phyloP scores from a whole-genome alignment of 2,797 vertebrate species.

The Onychomys arenicola region DNA sequence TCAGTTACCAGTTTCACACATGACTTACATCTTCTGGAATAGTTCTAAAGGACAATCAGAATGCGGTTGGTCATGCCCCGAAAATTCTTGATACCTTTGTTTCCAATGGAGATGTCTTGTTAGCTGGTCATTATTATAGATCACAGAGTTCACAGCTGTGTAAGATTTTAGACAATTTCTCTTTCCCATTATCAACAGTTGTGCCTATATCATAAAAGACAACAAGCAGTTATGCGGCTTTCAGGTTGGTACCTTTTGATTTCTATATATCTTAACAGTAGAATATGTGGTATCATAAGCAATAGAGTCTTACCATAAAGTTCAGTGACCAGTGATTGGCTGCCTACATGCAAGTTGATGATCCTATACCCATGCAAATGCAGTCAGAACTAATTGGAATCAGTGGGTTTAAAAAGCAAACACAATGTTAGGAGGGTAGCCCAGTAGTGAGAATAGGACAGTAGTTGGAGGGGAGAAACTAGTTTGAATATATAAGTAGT shows the following conservation, averaged over 20 bases:
- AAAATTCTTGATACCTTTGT: background rate
- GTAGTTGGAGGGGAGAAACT: background rate
- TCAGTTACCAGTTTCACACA: too few relatives aligned
- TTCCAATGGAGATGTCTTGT: background rate
- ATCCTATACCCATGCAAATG: background rate
- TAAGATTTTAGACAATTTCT: background rate
- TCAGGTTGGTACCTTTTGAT: background rate
- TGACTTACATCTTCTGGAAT: background rate
- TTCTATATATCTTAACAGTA: background rate
- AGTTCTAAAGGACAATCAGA: background rate
- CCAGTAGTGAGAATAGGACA: too few relatives aligned
- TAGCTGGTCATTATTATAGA: background rate
- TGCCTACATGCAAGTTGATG: accelerated
- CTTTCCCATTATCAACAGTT: background rate
- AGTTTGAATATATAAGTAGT: background rate
- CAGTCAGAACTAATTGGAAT: background rate
- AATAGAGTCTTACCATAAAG: background rate
- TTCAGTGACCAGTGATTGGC: background rate
- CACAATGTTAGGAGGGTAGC: background rate
- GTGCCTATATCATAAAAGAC: background rate
- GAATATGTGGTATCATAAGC: too few relatives aligned
- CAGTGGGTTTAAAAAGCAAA: background rate
- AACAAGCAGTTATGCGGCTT: background rate
- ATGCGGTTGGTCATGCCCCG: background rate
- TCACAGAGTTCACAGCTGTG: too few relatives aligned